phyloP scores from a whole-genome alignment of 2,888 invertebrate genomes.

The Apeira syringaria region DNA sequence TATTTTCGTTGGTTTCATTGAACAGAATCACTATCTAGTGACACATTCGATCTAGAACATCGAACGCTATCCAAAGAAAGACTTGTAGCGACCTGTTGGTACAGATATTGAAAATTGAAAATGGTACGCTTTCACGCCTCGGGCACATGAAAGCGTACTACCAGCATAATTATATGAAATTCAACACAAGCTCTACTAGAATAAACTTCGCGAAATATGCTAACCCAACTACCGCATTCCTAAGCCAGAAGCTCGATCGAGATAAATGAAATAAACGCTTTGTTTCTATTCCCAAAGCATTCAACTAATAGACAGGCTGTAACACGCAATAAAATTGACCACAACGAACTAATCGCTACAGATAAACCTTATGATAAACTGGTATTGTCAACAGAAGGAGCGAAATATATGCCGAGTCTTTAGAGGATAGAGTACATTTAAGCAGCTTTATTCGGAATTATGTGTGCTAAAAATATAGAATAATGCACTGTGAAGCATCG shows the following conservation, averaged over 20 bases:
- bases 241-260: constrained; percentile 13
- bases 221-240: constrained; percentile 18
- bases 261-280: constrained; percentile 22
- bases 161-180: background rate
- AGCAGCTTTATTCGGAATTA: background rate
- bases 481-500: too few relatives aligned
- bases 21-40: too few relatives aligned
- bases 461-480: background rate
- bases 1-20: too few relatives aligned
- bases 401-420: constrained; percentile 6
- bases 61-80: too few relatives aligned
- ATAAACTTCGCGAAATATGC: constrained; percentile 15
- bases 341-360: constrained; percentile 22
- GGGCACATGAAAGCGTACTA: too few relatives aligned
- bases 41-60: too few relatives aligned
- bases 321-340: constrained; percentile 18
- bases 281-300: constrained; percentile 22
- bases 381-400: constrained; percentile 11
- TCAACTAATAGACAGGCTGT: constrained; percentile 25
- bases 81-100: too few relatives aligned
- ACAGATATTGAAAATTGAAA: too few relatives aligned
- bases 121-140: too few relatives aligned
- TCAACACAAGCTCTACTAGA: constrained; percentile 1
- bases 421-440: background rate
- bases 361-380: constrained; percentile 26